Evolutionary conservation across 1,140 invertebrate species (phyloP).

Genomic region (Pseudoatta argentina): DNA sequence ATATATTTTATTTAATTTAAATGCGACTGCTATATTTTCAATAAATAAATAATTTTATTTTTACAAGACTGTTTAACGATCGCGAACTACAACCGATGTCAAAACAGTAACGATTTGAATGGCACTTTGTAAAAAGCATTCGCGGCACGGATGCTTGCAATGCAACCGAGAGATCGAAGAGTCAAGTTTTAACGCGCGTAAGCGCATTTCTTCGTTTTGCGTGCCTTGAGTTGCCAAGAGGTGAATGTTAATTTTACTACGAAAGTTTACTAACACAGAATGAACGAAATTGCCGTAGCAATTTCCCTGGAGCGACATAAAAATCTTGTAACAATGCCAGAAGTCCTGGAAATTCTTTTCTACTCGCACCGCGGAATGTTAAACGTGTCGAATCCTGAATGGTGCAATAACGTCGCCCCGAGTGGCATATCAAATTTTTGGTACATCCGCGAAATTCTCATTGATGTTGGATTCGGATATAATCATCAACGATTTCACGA

Average conservation of each 20-base stretch:
- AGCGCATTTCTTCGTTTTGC: not conserved
- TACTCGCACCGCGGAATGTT: conserved; percentile 49
- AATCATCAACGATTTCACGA: not conserved
- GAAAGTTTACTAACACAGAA: conserved; percentile 37
- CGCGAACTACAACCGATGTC: not conserved
- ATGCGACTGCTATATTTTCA: not conserved
- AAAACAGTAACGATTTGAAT: not conserved
- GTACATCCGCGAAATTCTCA: conserved; percentile 11
- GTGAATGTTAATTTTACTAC: conserved; percentile 72
- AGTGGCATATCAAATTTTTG: conserved; percentile 22
- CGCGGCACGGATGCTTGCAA: conserved; percentile 10
- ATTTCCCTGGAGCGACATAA: conserved; percentile 70
- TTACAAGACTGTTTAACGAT: not conserved
- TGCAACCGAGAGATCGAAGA: not conserved
- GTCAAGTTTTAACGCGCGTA: conserved; percentile 29
- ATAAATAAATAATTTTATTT: not conserved
- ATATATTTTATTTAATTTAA: not conserved
- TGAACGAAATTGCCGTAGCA: conserved; percentile 66
- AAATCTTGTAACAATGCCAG: conserved; percentile 67
- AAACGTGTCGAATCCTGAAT: conserved; percentile 45
- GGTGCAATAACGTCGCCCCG: conserved; percentile 58
- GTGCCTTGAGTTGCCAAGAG: conserved; percentile 11
- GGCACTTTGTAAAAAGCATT: conserved; percentile 5
- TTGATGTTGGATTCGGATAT: conserved; percentile 29
- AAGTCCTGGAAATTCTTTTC: conserved; percentile 14